Percentiles rank a stretch among this genome's conserved stretches.
Conservation (phyloP, 30 jellyfish, hydroid and myxozoan species). For the Clytia hemisphaerica region DNA sequence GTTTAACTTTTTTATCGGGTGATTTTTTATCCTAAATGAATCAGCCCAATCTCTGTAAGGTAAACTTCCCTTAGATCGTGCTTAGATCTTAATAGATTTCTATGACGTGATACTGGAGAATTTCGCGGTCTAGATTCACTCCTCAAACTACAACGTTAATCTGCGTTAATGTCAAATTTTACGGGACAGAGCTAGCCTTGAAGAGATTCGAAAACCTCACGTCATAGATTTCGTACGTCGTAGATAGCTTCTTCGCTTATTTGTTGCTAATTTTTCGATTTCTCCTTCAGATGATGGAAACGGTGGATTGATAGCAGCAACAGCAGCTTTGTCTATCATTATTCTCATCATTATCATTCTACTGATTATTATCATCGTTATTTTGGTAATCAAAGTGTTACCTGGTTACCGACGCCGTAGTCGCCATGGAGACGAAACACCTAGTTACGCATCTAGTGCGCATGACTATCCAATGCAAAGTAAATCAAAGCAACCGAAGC, state of each 20-base stretch:
- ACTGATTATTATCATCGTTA: conserved; percentile 5
- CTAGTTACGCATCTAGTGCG: not conserved
- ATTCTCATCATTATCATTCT: conserved; percentile 13
- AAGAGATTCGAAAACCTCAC: not conserved
- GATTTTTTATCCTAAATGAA: no score
- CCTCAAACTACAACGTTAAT: no score
- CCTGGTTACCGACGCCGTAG: conserved; percentile 21
- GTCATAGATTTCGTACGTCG: not conserved
- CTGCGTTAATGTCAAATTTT: no score
- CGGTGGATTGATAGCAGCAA: conserved; percentile 9
- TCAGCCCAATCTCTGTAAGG: no score
- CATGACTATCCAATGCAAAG: not conserved
- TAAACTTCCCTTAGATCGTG: no score
- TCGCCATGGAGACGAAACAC: conserved; percentile 8
- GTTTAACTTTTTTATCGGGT: no score
- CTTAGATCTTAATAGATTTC: no score
- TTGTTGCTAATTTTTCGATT: not conserved
- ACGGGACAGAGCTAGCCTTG: not conserved
- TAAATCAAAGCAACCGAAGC: not conserved
- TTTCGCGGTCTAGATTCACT: no score
- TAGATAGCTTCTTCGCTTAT: not conserved
- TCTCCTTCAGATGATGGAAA: conserved; percentile 8
- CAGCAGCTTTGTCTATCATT: conserved; percentile 20
- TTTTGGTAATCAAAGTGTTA: conserved; percentile 13
- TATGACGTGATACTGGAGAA: no score